phyloP scores from a whole-genome alignment of 2,888 invertebrate species.

The Oeneis ivallda region DNA sequence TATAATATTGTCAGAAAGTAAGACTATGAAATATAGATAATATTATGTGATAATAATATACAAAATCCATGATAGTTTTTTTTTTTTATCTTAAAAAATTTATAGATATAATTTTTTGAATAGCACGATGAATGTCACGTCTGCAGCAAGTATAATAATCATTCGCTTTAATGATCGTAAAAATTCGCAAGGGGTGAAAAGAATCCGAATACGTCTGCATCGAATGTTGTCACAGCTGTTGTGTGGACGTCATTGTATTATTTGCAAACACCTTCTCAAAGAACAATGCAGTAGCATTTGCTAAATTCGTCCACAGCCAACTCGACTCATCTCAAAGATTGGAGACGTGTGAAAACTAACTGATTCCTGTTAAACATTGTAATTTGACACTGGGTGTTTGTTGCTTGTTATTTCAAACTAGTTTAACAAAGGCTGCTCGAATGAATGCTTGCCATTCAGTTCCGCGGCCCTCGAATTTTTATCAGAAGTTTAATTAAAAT shows the following conservation, averaged over 20 bases:
- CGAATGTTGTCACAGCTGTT: not conserved
- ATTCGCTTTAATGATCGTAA: not conserved
- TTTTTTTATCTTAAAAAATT: too few relatives aligned
- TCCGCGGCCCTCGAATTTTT: not conserved
- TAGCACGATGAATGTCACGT: too few relatives aligned
- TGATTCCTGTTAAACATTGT: not conserved
- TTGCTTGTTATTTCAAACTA: not conserved
- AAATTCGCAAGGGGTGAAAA: not conserved
- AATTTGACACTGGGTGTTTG: not conserved
- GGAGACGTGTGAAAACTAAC: not conserved
- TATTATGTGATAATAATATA: too few relatives aligned
- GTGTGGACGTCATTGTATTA: not conserved
- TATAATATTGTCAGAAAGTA: too few relatives aligned
- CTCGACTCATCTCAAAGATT: not conserved
- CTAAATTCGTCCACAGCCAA: not conserved
- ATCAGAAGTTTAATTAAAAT: too few relatives aligned
- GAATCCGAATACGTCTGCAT: not conserved
- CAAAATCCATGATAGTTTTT: too few relatives aligned
- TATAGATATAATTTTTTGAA: too few relatives aligned
- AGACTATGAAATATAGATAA: too few relatives aligned
- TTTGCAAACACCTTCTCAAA: not conserved
- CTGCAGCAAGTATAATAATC: not conserved
- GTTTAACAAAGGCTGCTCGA: not conserved
- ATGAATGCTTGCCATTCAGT: not conserved
- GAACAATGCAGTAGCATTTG: not conserved